Conservation (phyloP, 2,888 invertebrate species). For the Tyria jacobaeae region DNA sequence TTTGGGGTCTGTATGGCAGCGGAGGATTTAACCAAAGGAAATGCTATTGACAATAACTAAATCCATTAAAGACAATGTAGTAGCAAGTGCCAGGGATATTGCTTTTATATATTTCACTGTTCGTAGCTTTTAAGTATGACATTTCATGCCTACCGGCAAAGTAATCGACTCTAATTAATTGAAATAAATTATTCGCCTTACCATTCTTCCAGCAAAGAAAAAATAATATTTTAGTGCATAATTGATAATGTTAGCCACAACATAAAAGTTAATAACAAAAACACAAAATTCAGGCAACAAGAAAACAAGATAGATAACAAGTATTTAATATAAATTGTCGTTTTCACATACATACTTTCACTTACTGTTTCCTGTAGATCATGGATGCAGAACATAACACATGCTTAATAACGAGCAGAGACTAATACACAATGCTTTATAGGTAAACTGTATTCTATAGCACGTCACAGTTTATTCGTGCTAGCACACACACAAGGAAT, state of each 20-base stretch:
- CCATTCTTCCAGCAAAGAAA: conserved; percentile 63
- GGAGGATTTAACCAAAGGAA: conserved; percentile 2
- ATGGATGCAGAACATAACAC: conserved; percentile 86
- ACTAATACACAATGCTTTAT: conserved; percentile 71
- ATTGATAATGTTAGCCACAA: conserved; percentile 81
- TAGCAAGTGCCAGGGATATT: conserved; percentile 50
- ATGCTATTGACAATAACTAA: conserved; percentile 27
- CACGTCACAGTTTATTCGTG: conserved; percentile 54
- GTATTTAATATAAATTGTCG: conserved; percentile 63
- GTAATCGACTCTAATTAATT: conserved; percentile 52
- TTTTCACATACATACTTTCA: conserved; percentile 86
- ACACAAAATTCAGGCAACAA: conserved; percentile 74
- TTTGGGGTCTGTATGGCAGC: conserved; percentile 16
- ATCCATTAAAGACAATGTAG: conserved; percentile 32
- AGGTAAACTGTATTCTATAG: conserved; percentile 47
- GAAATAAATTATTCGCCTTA: conserved; percentile 52
- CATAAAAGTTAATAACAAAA: conserved; percentile 76
- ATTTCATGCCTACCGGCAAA: conserved; percentile 57
- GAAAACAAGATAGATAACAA: conserved; percentile 61
- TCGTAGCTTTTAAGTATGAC: conserved; percentile 15
- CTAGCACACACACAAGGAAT: conserved; percentile 76
- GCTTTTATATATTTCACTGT: conserved; percentile 37
- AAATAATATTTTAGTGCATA: conserved; percentile 71
- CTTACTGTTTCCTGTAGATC: conserved; percentile 92
- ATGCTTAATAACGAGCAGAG: conserved; percentile 82